Conservation (phyloP, 1,140 invertebrate genomes). For the Pteromalus puparum region DNA sequence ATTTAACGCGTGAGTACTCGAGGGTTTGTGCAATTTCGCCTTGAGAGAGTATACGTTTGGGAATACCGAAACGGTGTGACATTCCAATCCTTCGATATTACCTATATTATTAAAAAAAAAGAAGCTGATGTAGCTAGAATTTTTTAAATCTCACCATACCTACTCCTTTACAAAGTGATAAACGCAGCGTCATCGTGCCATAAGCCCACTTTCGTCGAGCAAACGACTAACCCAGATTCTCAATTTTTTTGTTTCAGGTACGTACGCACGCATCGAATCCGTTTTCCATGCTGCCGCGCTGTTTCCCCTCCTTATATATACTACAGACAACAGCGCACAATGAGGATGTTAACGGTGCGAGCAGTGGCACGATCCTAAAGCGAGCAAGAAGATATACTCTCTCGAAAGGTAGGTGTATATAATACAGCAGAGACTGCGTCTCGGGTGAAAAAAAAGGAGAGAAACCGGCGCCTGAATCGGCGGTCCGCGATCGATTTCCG, state of each 20-base stretch:
- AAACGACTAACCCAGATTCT: not conserved
- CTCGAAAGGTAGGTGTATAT: not conserved
- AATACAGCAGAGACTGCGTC: no score
- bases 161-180: not conserved
- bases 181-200: not conserved
- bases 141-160: not conserved
- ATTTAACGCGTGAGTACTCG: no score
- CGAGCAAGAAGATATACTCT: not conserved
- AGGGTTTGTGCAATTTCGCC: no score
- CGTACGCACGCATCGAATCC: not conserved
- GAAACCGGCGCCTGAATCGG: conserved; percentile 24
- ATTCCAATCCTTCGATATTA: no score
- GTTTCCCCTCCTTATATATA: not conserved
- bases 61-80: no score
- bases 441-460: not conserved
- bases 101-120: no score
- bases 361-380: not conserved
- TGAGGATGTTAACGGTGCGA: not conserved
- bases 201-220: not conserved
- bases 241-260: not conserved
- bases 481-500: conserved; percentile 12
- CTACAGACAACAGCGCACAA: not conserved
- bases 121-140: not conserved
- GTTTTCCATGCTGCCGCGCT: not conserved
- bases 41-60: no score